Percentiles rank a stretch among this genome's conserved stretches.
These are phyloP conservation scores for Callorhinus ursinus DNA, from an alignment of 2,113 vertebrate genomes.

Conservation along the genomic window DNA sequence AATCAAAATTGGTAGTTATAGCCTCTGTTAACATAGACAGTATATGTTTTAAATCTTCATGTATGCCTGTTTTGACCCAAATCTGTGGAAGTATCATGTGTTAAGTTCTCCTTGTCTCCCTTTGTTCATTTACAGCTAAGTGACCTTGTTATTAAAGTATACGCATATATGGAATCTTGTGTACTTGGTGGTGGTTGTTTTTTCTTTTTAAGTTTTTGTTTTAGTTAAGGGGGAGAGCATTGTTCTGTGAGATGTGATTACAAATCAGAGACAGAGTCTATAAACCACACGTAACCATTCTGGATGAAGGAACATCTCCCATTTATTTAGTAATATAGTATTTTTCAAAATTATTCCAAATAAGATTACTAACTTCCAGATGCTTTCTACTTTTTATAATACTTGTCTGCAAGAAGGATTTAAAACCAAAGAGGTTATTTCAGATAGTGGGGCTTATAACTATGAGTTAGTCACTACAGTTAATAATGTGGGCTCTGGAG, in stretches of 20 bases:
- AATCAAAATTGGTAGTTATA: slow-evolving; percentile 74
- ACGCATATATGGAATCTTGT: slow-evolving; percentile 67
- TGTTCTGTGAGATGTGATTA: not conserved
- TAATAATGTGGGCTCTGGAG: not conserved
- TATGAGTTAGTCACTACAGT: not conserved
- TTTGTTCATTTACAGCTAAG: slow-evolving; percentile 83
- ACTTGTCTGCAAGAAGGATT: not conserved
- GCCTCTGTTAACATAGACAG: slow-evolving; percentile 62
- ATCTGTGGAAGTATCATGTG: slow-evolving; percentile 80
- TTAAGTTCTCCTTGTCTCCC: slow-evolving; percentile 79
- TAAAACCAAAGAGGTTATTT: not conserved
- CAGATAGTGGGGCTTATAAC: not conserved
- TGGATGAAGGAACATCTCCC: slow-evolving; percentile 7
- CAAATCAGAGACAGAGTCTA: not conserved
- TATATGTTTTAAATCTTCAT: slow-evolving; percentile 72
- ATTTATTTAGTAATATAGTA: not conserved
- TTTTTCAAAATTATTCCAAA: slow-evolving; percentile 44
- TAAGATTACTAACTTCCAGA: slow-evolving; percentile 7
- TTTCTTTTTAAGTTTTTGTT: not conserved
- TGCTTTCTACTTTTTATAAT: not conserved
- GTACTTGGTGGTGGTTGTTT: slow-evolving; percentile 18
- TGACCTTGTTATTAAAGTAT: slow-evolving; percentile 87
- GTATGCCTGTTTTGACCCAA: slow-evolving; percentile 77
- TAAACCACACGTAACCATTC: not conserved
- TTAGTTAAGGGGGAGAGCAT: not conserved